phyloP scores from a whole-genome alignment of 2,888 invertebrate genomes.

The Drosophila anomelani region DNA sequence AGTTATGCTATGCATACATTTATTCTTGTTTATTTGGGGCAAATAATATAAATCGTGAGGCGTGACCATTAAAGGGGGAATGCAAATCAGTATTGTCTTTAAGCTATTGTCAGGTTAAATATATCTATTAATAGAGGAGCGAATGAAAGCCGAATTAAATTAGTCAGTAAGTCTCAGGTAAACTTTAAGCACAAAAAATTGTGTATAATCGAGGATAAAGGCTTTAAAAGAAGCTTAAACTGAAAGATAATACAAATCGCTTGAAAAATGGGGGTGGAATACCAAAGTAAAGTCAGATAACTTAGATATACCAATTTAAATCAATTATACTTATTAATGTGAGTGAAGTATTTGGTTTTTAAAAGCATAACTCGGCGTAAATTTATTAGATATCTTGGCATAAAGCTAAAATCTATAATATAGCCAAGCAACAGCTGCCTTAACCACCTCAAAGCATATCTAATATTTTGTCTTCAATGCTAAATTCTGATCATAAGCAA shows the following conservation, averaged over 20 bases:
- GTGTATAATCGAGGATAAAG: no score
- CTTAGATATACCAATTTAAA: background rate
- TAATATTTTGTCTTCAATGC: background rate
- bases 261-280: background rate
- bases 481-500: background rate
- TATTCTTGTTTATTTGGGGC: constrained; percentile 67
- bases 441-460: background rate
- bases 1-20: constrained; percentile 43
- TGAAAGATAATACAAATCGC: background rate
- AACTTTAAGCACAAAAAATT: background rate
- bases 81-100: constrained; percentile 20
- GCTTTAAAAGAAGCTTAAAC: background rate
- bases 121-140: background rate
- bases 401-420: background rate
- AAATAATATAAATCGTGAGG: constrained; percentile 53
- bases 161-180: background rate
- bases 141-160: background rate
- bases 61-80: constrained; percentile 29
- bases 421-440: no score
- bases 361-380: background rate
- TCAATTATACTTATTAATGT: background rate
- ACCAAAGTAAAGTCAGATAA: background rate
- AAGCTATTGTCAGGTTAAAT: background rate
- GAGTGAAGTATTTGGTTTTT: background rate
- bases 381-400: background rate